phyloP scores from a whole-genome alignment of 2,888 invertebrate species.

The Argyra leucocephala region DNA sequence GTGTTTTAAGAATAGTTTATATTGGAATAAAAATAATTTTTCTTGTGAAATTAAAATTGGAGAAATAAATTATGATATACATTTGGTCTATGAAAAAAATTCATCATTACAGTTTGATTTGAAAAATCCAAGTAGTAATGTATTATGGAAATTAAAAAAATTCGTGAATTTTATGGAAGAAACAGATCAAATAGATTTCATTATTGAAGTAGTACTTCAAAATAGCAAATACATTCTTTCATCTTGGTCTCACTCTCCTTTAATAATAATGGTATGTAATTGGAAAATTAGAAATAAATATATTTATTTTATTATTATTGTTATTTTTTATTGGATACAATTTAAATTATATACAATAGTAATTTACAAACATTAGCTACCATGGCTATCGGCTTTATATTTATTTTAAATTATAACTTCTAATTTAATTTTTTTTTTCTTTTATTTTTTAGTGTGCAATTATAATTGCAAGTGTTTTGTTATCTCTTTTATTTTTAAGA shows the following conservation, averaged over 20 bases:
- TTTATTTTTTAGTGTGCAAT: conserved; percentile 33
- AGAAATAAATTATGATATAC: conserved; percentile 16
- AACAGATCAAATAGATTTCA: conserved; percentile 17
- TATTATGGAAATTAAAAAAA: no score
- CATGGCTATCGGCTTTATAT: no score
- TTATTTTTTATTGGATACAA: conserved; percentile 36
- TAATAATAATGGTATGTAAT: conserved; percentile 10
- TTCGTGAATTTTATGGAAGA: conserved; percentile 28
- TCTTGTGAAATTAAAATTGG: conserved; percentile 34
- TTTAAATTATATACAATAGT: no score
- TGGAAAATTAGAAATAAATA: neutral
- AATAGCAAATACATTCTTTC: conserved; percentile 9
- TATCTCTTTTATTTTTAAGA: neutral
- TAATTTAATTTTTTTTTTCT: no score
- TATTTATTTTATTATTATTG: conserved; percentile 29
- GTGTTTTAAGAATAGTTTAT: conserved; percentile 33
- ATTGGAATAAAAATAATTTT: conserved; percentile 39
- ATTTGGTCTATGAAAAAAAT: conserved; percentile 25
- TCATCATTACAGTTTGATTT: conserved; percentile 16
- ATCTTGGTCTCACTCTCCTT: neutral
- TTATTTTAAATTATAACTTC: no score
- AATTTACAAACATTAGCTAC: conserved; percentile 31
- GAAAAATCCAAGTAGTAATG: conserved; percentile 25
- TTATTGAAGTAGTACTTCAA: neutral
- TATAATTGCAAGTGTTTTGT: no score